Evolutionary conservation across 2,113 vertebrate species (phyloP), one percentile per base, ranked within the genome.

Genomic region (Tamias sibiricus): DNA sequence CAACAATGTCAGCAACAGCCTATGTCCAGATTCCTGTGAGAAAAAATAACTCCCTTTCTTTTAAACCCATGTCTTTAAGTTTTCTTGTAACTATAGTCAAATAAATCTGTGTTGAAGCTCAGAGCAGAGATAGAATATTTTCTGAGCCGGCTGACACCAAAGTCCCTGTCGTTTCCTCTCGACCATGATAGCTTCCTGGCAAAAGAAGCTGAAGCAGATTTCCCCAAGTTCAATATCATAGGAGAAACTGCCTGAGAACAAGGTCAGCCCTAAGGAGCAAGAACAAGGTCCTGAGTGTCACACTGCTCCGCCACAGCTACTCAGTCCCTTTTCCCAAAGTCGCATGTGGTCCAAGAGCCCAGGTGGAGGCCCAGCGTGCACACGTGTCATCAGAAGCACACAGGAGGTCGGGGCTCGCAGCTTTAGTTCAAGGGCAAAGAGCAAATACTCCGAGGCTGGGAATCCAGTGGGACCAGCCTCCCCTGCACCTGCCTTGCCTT

Each of bases 241-340:
- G 0, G 1, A 84, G 30, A 47, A 37, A 59, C 42, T 10, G 24
- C 47, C 49, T 22, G 0, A 4, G 35, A 24, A 1, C 24, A 24
- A 10, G 14, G 74, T 17, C 24, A 20, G 81, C 47, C 30, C n/a
- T 10, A 42, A 52, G 44, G n/a, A 52, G 20, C 37, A 49, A 24
- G 30, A 2, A 11, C 42, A 14, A 26, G 9, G 54, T 22, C 71
- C 59, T 16, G 47, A 54, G 91, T 42, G 6, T 54, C n/a, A 44
- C 20, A 28, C 26, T 20, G 54, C 16, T 77, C 5, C 16, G 30
- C 2, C 5, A 17, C 11, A 44, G 14, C n/a, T 37, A 57, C 22
- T 16, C 5, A 0, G 14, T 42, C 57, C 57, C 32, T 62, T 42
- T n/a, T 76, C 59, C 44, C 47, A 57, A 57, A 52, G 52, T 52